Base-by-base conservation (phyloP, 2,888 invertebrate species). In the Lasiommata megera region DNA sequence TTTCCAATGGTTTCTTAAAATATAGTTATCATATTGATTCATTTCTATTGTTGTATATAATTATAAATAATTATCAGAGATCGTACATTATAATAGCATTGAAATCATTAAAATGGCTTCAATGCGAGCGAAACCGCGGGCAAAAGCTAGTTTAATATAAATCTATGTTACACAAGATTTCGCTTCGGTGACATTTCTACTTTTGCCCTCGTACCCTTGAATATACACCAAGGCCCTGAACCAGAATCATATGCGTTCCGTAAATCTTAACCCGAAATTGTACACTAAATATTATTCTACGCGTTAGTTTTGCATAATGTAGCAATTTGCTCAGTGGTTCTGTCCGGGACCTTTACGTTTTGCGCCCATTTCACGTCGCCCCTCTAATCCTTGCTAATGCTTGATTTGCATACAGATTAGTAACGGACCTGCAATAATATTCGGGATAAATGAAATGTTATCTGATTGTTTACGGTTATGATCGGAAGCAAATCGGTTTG, bases 241-340 rank as follows among this genome's bases (percentile, higher is more conserved):
- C 23, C 31, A 12, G 29, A 46, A 46, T 14, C 46, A 16, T 16
- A 31, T 31, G 9, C 43, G 1, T 41, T 1, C 14, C 9, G 14
- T 29, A 14, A 31, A 31, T 44, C 23, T 14, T 16, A 18, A 17
- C 17, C 34, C 48, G 17, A 18, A 48, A 48, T 48, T 23, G 37
- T 37, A 48, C 37, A 37, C 48, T 37, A 48, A 56, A 53, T 58
- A 48, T 54, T 58, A 55, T 50, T 54, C 28, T 52, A 28, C 18
- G 51, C 40, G 52, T 59, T 54, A 64, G 55, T 61, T 63, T 58
- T 56, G 58, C 62, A 67, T 64, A 67, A 61, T 64, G 62, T 58
- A 60, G 44, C 65, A 50, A 65, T 64, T 65, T 60, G 48, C 60
- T 61, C 50, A 44, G 37, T 59, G 60, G 53, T 58, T 52, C 53